Base-by-base conservation (phyloP, 2,113 vertebrate species). In the Pomatostomus ruficeps region DNA sequence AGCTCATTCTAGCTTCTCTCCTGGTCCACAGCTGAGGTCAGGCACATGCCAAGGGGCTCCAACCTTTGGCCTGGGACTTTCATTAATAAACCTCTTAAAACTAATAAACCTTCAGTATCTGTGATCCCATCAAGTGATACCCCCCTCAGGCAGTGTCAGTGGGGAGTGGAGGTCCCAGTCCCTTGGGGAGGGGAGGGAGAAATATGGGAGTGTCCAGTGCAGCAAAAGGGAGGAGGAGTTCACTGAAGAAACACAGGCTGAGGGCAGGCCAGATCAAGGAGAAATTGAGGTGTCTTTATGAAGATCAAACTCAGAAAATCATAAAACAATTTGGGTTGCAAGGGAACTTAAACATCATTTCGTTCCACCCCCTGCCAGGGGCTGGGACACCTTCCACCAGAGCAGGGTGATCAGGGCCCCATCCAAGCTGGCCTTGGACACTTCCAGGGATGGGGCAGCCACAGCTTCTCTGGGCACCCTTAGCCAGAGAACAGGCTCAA, bases 121-220 rank as follows among this genome's bases (percentile, higher is more conserved):
- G 31, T 18, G 55, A 21, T 29, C 24, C 45, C 38, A n/a, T 4
- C 10, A 3, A 52, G 59, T 1, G 46, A 36, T 71, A 73, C 29
- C 63, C 14, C 42, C 52, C 38, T 2, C 48, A 43, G 31, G 18
- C 57, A 16, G 29, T 17, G 52, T 26, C 67, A 42, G 68, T 38
- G 61, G 31, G 26, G 6, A 24, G 24, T 6, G 33, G 40, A 45
- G 20, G 7, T 24, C 11, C 28, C 33, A 4, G 7, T 52, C 15
- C 63, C 46, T 11, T 23, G n/a, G 67, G 48, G 59, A 31, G 33
- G 7, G 14, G 12, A 71, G 14, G 25, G 28, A 28, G 33, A 38
- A 57, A 38, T 5, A 9, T 0, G 20, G 55, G 54, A 23, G 31
- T 25, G 25, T 7, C 9, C 35, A 36, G 16, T 0, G 24, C 14